Evolutionary conservation across 2,113 vertebrate genomes (phyloP), one percentile per base, ranked within the genome.

Genomic region (Trochalopteron elliotii): DNA sequence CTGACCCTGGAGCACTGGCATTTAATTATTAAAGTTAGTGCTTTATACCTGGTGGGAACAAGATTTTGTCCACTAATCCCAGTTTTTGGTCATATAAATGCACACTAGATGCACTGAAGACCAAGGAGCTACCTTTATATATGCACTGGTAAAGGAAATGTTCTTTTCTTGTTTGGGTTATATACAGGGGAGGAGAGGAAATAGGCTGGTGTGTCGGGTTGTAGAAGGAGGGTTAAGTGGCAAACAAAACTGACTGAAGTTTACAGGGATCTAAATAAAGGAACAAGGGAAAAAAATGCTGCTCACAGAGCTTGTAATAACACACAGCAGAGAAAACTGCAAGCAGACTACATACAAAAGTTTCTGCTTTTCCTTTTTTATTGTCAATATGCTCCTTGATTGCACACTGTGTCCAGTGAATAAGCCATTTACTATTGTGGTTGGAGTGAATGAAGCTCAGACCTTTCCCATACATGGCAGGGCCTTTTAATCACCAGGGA

Each of bases 381-480:
- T 45, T 85, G 65, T 65, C 25, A 23, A 16, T 59, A 75, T 70
- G 61, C 59, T 87, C 78, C 84, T 89, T 53, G 80, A 55, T 63
- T 87, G 83, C 95, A 86, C 30, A 57, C 65, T 74, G 72, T 79
- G 88, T 96, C 49, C 87, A 84, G 86, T 76, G 86, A 90, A 86
- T 67, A 72, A 94, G 56, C 49, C 76, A 83, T 87, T 95, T 95
- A 82, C 81, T 76, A 27, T 42, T 84, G 94, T 71, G 52, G 69
- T 22, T 53, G 53, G 19, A 83, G 75, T 95, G 84, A 92, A 93
- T 61, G 93, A 95, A 90, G 77, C 83, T 90, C 91, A 95, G 69
- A 92, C 83, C 89, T 89, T 95, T 96, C 82, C 97, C 97, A 94
- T 97, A 97, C 93, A 98, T 86, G 93, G 97, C 95, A 87, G 83